Base-by-base conservation (phyloP, 2,113 vertebrate species). In the Labrus mixtus region DNA sequence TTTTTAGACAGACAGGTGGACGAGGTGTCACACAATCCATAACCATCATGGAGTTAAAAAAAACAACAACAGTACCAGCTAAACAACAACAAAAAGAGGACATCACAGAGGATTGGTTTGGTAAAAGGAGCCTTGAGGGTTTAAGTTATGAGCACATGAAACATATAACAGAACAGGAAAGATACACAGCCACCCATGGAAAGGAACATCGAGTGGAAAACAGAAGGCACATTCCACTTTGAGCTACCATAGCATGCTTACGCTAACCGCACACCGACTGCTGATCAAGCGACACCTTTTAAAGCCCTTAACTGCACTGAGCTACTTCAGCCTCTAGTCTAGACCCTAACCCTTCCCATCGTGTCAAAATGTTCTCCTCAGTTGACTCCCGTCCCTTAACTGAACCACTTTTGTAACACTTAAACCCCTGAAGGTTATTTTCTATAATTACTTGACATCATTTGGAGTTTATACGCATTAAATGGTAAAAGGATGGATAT, bases 141-240 rank as follows among this genome's bases (percentile, higher is more conserved):
- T 4, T n/a, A 54, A 22, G 6, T 17, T 23, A 43, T 6, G 4
- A 53, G 22, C 23, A 68, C 25, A 56, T 29, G 17, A 20, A 50
- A 53, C 22, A 36, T 17, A 54, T 13, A 54, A 60, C 8, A 10
- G 22, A 8, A 20, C 2, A n/a, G 17, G n/a, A 72, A 12, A 43
- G 50, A 65, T 22, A 53, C 15, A 48, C 46, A 48, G 46, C 46
- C 46, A 48, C 15, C 46, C 46, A 45, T 10, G n/a, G n/a, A 16
- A 10, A 25, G 16, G 10, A 33, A n/a, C 37, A 72, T 51, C 53
- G 50, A 48, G 39, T 16, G 20, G 63, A 79, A 25, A 29, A 68
- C 50, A 62, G 43, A 77, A 74, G 81, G 76, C 70, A 83, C 81
- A 43, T 23, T 65, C 36, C 57, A 59, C 62, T 62, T 33, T 46